Conservation (phyloP, 2,888 invertebrate species). For the Polydrusus pterygomalis region DNA sequence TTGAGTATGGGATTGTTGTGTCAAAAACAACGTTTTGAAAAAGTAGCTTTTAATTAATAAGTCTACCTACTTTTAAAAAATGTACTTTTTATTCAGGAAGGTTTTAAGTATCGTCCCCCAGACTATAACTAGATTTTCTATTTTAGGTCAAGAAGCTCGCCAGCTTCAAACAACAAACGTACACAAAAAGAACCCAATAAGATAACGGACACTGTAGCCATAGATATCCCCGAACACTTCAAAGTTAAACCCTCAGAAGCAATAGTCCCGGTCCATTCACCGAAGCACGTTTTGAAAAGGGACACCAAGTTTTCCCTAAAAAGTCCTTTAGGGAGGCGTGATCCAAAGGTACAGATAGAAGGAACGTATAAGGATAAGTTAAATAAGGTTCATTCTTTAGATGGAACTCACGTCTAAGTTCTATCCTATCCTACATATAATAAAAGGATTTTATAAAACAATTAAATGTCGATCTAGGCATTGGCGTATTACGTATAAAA, state of each 20-base stretch:
- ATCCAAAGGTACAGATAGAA: constrained; percentile 65
- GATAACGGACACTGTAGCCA: constrained; percentile 45
- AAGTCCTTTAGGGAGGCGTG: constrained; percentile 67
- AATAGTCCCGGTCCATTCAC: constrained; percentile 67
- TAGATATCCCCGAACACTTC: constrained; percentile 59
- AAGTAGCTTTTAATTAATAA: no score
- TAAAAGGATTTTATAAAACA: no score
- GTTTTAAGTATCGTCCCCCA: no score
- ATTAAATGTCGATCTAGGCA: no score
- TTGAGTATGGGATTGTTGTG: no score
- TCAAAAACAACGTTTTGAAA: no score
- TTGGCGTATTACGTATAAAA: no score
- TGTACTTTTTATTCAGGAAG: no score
- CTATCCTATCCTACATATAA: no score
- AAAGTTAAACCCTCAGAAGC: constrained; percentile 60
- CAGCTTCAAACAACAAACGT: constrained; percentile 43
- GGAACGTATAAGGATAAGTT: constrained; percentile 57
- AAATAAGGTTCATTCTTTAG: constrained; percentile 63
- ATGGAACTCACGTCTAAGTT: constrained; percentile 64
- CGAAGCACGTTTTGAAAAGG: constrained; percentile 65
- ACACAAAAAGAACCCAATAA: constrained; percentile 56
- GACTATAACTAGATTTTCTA: background rate
- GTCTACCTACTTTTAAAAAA: no score
- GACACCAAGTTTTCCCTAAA: constrained; percentile 68
- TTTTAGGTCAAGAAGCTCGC: constrained; percentile 56